Conservation (phyloP, 2,888 invertebrate species). For the Epiblema foenella region DNA sequence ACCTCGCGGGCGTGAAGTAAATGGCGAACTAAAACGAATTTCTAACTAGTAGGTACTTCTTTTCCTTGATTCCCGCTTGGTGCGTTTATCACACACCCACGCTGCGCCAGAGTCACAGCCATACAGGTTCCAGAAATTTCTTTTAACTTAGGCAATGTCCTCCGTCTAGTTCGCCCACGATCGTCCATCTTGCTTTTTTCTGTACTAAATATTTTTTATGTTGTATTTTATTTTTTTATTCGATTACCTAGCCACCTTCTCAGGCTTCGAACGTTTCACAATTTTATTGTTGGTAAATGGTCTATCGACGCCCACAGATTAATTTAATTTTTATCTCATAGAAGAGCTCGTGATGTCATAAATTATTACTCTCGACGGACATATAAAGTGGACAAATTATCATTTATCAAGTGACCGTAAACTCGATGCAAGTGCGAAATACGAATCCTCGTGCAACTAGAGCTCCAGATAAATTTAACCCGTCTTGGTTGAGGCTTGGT, state of each 20-base stretch:
- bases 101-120: constrained; percentile 24
- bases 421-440: background rate
- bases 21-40: constrained; percentile 40
- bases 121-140: constrained; percentile 51
- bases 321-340: constrained; percentile 22
- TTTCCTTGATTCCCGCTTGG: constrained; percentile 41
- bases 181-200: constrained; percentile 20
- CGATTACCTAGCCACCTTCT: constrained; percentile 23
- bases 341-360: constrained; percentile 2
- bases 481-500: background rate
- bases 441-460: background rate
- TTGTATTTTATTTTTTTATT: constrained; percentile 32
- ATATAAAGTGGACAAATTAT: background rate
- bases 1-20: constrained; percentile 8
- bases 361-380: constrained; percentile 19
- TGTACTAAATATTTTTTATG: constrained; percentile 34
- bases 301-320: constrained; percentile 40
- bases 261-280: constrained; percentile 33
- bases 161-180: constrained; percentile 51
- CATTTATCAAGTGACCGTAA: background rate
- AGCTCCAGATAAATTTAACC: constrained; percentile 1
- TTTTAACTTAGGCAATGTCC: constrained; percentile 47
- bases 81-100: constrained; percentile 55
- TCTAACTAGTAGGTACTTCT: constrained; percentile 16
- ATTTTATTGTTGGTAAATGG: constrained; percentile 42